Evolutionary conservation across 2,113 vertebrate species (phyloP).

Genomic region (Baryphthengus martii): DNA sequence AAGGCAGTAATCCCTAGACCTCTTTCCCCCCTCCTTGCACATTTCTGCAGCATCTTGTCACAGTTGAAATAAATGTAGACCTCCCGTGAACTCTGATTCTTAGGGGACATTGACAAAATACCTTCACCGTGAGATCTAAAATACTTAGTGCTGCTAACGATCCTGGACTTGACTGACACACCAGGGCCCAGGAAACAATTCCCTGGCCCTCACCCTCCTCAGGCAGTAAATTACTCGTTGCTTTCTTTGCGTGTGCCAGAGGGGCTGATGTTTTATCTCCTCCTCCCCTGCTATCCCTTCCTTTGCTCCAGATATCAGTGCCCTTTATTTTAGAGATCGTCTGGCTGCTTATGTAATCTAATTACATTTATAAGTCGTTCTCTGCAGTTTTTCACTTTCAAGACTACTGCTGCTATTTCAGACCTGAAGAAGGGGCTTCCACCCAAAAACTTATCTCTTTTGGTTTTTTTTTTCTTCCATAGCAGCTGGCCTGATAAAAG

Average conservation of each 20-base stretch:
- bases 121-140: background rate
- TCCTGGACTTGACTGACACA: background rate
- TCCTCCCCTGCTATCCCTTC: background rate
- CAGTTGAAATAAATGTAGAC: background rate
- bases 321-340: background rate
- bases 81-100: background rate
- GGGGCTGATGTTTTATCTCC: background rate
- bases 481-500: background rate
- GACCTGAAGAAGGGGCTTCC: background rate
- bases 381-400: background rate
- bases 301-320: background rate
- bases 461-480: background rate
- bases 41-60: background rate
- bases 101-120: background rate
- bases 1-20: background rate
- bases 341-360: background rate
- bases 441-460: background rate
- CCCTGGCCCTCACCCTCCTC: background rate
- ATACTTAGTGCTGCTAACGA: background rate
- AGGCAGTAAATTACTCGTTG: background rate
- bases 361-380: background rate
- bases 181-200: background rate
- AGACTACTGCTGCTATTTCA: background rate
- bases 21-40: background rate
- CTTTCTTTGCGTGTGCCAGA: background rate